Percentiles rank a stretch among this genome's conserved stretches.
phyloP scores from a whole-genome alignment of 2,113 vertebrate genomes.

The Chaetodon auriga region DNA sequence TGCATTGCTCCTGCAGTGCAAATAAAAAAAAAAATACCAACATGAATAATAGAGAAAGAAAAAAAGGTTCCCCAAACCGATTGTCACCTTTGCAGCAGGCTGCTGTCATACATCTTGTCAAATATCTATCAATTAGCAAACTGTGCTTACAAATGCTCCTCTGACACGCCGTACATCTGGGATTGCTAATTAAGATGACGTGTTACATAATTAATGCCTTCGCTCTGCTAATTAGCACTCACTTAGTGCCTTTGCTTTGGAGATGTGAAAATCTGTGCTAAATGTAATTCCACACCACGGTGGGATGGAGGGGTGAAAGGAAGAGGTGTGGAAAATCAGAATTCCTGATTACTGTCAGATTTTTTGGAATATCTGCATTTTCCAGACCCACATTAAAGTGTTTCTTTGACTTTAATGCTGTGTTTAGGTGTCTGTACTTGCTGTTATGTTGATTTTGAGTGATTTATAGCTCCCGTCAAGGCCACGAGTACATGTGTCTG shows the following conservation, averaged over 20 bases:
- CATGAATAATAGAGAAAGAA: background rate
- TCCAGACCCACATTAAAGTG: background rate
- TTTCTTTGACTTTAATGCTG: background rate
- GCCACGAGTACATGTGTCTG: background rate
- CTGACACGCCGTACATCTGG: slow-evolving; percentile 78
- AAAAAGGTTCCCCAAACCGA: background rate
- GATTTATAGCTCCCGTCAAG: slow-evolving; percentile 32
- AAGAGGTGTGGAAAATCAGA: background rate
- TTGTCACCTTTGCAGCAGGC: slow-evolving; percentile 42
- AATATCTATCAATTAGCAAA: slow-evolving; percentile 79
- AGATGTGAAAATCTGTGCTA: slow-evolving; percentile 77
- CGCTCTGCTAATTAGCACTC: slow-evolving; percentile 82
- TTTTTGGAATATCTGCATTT: background rate
- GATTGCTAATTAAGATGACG: slow-evolving; percentile 84
- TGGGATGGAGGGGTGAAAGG: background rate
- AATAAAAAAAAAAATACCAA: no score
- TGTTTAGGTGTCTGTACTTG: background rate
- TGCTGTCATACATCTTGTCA: slow-evolving; percentile 66
- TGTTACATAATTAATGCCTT: slow-evolving; percentile 84
- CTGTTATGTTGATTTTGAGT: background rate
- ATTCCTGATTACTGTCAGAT: background rate
- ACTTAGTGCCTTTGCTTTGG: slow-evolving; percentile 73
- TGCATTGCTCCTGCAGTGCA: no score
- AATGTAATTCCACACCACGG: slow-evolving; percentile 60
- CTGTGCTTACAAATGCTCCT: slow-evolving; percentile 81